Evolutionary conservation across 2,113 vertebrate species (phyloP), one percentile per base, ranked within the genome.

Genomic region (Sylvilagus bachmani): DNA sequence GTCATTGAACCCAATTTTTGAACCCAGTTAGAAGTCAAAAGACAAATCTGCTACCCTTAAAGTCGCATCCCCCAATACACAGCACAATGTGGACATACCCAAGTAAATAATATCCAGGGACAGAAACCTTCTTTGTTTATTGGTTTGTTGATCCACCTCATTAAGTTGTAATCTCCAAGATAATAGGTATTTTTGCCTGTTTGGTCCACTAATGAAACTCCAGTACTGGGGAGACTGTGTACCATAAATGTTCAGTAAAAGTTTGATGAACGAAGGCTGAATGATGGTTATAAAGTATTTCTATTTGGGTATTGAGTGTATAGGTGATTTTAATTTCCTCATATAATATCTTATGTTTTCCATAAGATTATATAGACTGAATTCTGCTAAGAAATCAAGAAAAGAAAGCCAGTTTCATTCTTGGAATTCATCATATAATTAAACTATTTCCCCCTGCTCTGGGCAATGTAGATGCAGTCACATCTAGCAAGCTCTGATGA

Each of bases 401-500:
- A 11, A 90, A 94, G 25, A 16, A 89, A 86, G 9, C 5, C 4
- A 51, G 13, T 62, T 80, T 11, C 17, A 64, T 85, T 64, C 69
- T 85, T 86, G 51, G 3, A 94, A 82, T 78, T 81, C 12, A 89
- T 81, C 88, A 49, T 33, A 62, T 80, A 91, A 53, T 78, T 58
- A 82, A 85, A 77, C 8, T 44, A 7, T 84, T 74, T 69, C 75
- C 12, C 31, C 55, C 29, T 53, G 62, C n/a, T 75, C 27, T 79
- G 64, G 80, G 81, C 90, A 44, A 62, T 31, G 25, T 33, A 67
- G 49, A 73, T 64, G 66, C 29, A 78, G 16, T 53, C 61, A 70
- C 13, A 13, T 71, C 91, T 78, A 83, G 73, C 17, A 94, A 95
- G 64, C 6, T 2, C 61, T 93, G 75, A 97, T 96, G 87, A 90